Evolutionary conservation across 2,113 vertebrate species (phyloP), one percentile per base, ranked within the genome.

Genomic region (Peromyscus polionotus): DNA sequence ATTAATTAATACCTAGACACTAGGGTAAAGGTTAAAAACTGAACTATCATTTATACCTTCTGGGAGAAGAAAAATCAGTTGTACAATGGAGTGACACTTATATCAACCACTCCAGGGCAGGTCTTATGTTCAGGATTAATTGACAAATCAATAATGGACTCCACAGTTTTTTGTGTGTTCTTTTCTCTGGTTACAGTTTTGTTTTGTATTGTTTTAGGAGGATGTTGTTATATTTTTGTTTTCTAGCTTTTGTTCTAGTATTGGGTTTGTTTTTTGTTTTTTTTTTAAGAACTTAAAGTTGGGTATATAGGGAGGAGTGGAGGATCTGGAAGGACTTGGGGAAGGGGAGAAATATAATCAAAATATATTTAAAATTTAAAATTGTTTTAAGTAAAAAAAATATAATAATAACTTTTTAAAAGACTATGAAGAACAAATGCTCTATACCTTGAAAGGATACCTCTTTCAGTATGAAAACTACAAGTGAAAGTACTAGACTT

Each of bases 391-490:
- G 59, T 39, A 22, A 83, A 83, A 54, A 42, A 42, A 42, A 42
- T 61, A 19, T 54, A 79, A 79, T 20, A 33, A 51, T 79, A 79
- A 48, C 45, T 51, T 33, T 51, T 51, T 6, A 57, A 36, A 83
- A 51, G n/a, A 68, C 28, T 70, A 79, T 93, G 5, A 63, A 80
- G 93, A 96, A 57, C 28, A 93, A 91, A 73, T 12, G 54, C 54
- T 36, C 11, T 48, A 93, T 57, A 93, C 89, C n/a, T 75, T 91
- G 42, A 93, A 84, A 88, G 17, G 83, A 91, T 67, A 61, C 39
- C 3, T 77, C 13, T 79, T 96, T 93, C 24, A 88, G 79, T 75
- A 93, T 88, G 72, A 85, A 96, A 95, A 75, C 1, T 57, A 85
- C 26, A 57, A 12, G 65, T 79, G 59, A 16, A 90, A 77, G 33